These are phyloP conservation scores for Willisornis vidua DNA, from an alignment of 2,113 vertebrate genomes.

Conservation along the genomic window DNA sequence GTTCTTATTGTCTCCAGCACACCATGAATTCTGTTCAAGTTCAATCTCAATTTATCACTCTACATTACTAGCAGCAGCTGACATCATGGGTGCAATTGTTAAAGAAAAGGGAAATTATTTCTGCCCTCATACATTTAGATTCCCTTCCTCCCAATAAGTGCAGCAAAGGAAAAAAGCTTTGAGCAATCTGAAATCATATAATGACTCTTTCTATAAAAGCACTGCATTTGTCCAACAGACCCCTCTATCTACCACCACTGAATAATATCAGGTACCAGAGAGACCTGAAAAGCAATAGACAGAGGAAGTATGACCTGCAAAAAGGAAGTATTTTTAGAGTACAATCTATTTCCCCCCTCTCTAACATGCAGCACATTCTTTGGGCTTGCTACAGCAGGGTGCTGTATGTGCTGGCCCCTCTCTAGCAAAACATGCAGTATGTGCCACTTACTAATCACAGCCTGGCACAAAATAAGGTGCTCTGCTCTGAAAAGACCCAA, in stretches of 20 bases:
- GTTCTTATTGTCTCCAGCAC: conserved; percentile 37
- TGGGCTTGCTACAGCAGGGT: neutral
- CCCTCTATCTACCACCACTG: neutral
- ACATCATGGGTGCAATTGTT: conserved; percentile 55
- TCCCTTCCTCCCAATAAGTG: neutral
- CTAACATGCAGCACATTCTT: neutral
- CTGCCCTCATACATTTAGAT: conserved; percentile 43
- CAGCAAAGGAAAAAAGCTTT: conserved; percentile 2
- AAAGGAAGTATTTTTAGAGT: neutral
- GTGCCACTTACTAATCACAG: neutral
- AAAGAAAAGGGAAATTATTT: conserved; percentile 62
- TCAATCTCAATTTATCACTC: conserved; percentile 66
- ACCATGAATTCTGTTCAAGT: conserved; percentile 62
- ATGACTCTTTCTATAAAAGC: neutral
- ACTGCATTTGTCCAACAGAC: neutral
- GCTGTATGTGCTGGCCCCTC: neutral
- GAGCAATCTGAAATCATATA: neutral
- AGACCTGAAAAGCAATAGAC: neutral
- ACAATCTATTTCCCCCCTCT: neutral
- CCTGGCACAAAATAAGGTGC: neutral
- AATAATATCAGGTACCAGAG: neutral
- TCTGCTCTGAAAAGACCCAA: neutral
- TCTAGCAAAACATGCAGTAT: neutral
- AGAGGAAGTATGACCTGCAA: neutral
- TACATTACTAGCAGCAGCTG: conserved; percentile 38